These are phyloP conservation scores for Gymnopithys bicolor DNA, from an alignment of 2,797 vertebrate species.

Conservation along the genomic window DNA sequence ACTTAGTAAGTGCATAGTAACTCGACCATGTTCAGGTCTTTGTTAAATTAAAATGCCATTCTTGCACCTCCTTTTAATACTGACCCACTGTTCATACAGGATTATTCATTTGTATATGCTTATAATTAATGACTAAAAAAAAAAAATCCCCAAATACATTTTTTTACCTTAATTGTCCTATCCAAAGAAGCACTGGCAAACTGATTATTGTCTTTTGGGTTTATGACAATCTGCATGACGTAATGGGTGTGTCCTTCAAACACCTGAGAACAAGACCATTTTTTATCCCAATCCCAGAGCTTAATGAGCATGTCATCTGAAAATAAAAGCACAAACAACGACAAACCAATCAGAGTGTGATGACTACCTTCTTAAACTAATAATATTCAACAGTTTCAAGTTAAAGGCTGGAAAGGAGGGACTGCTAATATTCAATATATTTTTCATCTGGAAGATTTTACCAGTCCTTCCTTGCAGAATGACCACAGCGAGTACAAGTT, in stretches of 20 bases:
- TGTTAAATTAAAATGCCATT: neutral
- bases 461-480: neutral
- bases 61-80: neutral
- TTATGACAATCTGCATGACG: conserved; percentile 99
- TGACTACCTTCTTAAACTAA: neutral
- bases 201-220: conserved; percentile 98
- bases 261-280: conserved; percentile 97
- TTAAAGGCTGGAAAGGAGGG: neutral
- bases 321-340: neutral
- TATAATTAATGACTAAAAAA: neutral
- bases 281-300: conserved; percentile 99
- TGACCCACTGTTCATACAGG: neutral
- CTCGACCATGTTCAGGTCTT: neutral
- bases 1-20: neutral
- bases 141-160: neutral
- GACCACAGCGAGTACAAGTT: neutral
- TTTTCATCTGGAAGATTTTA: neutral
- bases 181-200: conserved; percentile 97
- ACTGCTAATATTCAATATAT: neutral
- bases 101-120: neutral
- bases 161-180: conserved; percentile 93
- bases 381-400: neutral
- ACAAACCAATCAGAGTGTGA: neutral
- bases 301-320: conserved; percentile 99
- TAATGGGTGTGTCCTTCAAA: conserved; percentile 99